Conservation (phyloP, 1,140 invertebrate genomes). For the Heliothis virescens region DNA sequence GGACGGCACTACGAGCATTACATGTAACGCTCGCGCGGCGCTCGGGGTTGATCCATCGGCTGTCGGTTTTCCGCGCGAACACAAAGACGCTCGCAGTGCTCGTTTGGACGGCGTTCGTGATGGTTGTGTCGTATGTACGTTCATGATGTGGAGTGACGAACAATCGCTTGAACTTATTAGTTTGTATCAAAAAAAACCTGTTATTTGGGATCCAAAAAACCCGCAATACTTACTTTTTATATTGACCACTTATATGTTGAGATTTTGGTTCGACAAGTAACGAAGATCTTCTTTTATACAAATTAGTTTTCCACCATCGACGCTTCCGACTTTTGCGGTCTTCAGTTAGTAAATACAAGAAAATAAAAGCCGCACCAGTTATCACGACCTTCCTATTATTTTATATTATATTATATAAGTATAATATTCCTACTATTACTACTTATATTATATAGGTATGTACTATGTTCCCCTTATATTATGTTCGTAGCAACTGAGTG, state of each 20-base stretch:
- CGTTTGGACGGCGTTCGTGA: conserved; percentile 52
- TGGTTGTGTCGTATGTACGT: conserved; percentile 53
- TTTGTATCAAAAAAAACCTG: conserved; percentile 44
- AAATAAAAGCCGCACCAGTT: conserved; percentile 50
- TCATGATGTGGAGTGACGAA: conserved; percentile 52
- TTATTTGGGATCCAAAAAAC: conserved; percentile 45
- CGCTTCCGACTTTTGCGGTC: conserved; percentile 44
- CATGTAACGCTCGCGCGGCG: conserved; percentile 53
- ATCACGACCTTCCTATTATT: conserved; percentile 51
- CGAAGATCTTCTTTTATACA: conserved; percentile 44
- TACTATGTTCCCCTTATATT: too few relatives aligned
- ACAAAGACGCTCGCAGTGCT: conserved; percentile 54
- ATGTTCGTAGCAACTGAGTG: conserved; percentile 53
- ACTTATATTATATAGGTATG: too few relatives aligned
- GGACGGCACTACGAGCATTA: conserved; percentile 57
- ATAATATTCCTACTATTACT: too few relatives aligned
- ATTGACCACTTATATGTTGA: too few relatives aligned
- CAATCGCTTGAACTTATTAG: conserved; percentile 52
- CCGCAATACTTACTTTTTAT: too few relatives aligned
- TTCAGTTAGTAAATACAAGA: conserved; percentile 49
- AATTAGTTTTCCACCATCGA: conserved; percentile 50
- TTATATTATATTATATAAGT: too few relatives aligned
- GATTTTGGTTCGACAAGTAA: too few relatives aligned
- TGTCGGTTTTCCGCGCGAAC: conserved; percentile 56
- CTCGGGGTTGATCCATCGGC: conserved; percentile 60